phyloP scores from a whole-genome alignment of 2,888 invertebrate genomes.

The Xestia rhomboidea region DNA sequence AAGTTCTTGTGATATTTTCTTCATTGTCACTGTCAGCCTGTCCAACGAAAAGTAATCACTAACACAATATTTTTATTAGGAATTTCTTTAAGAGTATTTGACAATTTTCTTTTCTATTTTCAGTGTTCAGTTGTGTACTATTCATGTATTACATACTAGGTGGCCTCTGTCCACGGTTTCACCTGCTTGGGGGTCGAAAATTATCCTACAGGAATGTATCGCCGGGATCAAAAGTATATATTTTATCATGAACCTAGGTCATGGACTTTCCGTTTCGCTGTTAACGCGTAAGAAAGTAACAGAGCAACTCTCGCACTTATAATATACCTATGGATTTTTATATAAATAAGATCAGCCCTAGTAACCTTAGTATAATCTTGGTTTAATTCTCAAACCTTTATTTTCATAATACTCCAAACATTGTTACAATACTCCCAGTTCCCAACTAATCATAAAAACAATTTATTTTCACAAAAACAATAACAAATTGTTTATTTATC shows the following conservation, averaged over 20 bases:
- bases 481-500: constrained; percentile 4
- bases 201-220: not conserved
- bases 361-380: not conserved
- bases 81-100: not conserved
- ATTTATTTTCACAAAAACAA: not conserved
- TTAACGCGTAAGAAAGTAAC: not conserved
- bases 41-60: constrained; percentile 12
- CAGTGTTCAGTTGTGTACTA: not conserved
- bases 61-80: constrained; percentile 10
- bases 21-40: not conserved
- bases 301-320: not conserved
- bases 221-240: not conserved
- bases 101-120: not conserved
- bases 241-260: not conserved
- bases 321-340: not conserved
- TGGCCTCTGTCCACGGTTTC: not conserved
- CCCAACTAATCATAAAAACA: not conserved
- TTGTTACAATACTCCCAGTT: not conserved
- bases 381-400: not conserved
- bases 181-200: not conserved
- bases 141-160: not conserved
- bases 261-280: not conserved
- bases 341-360: not conserved
- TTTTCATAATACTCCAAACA: not conserved
- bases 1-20: not conserved